Evolutionary conservation across 2,888 invertebrate species (phyloP).

Genomic region (Leuctra nigra): DNA sequence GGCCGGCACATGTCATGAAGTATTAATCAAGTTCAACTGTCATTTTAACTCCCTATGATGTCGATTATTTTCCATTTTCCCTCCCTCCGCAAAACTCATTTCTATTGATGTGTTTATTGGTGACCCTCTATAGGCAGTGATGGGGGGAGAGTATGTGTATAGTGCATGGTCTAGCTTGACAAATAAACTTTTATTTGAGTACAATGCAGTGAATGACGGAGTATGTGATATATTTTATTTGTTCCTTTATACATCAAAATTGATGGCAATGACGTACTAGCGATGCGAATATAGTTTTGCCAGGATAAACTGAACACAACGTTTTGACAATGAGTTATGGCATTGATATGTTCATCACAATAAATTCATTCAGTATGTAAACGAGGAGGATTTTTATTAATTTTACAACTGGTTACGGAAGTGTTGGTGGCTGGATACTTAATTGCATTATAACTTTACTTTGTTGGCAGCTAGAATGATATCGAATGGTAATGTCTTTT

Average conservation of each 20-base stretch:
- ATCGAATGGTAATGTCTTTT: no score
- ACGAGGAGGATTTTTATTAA: no score
- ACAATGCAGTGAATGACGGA: slow-evolving; percentile 6
- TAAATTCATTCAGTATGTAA: no score
- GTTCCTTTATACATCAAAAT: background rate
- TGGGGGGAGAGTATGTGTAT: background rate
- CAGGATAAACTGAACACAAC: no score
- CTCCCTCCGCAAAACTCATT: background rate
- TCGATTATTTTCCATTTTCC: slow-evolving; percentile 4
- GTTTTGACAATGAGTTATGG: no score
- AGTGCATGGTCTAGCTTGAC: slow-evolving; percentile 3
- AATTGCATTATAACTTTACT: no score
- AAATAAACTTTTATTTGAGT: slow-evolving; percentile 8
- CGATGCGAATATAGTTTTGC: no score
- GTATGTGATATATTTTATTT: slow-evolving; percentile 10
- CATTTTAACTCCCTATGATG: slow-evolving; percentile 4
- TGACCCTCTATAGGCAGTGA: background rate
- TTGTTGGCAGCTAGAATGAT: no score
- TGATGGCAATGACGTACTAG: no score
- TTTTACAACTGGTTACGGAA: no score
- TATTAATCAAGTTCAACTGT: slow-evolving; percentile 9
- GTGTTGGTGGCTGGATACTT: no score
- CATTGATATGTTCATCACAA: background rate
- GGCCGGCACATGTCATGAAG: slow-evolving; percentile 20
- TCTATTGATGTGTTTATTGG: slow-evolving; percentile 10